Evolutionary conservation across 2,113 vertebrate genomes (phyloP).

Genomic region (Grantiella picta): DNA sequence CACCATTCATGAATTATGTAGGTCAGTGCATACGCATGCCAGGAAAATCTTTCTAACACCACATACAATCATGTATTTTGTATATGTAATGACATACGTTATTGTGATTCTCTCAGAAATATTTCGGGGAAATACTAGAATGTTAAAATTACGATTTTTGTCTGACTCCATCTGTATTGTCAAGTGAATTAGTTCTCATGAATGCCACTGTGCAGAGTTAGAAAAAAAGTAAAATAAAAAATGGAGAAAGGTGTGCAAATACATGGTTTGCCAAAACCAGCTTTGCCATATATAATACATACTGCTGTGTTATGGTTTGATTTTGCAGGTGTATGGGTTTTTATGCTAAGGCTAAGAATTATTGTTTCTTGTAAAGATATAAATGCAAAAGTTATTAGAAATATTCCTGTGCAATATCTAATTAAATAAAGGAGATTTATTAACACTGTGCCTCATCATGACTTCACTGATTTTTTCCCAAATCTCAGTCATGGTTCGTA

Average conservation of each 20-base stretch:
- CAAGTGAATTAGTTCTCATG: not conserved
- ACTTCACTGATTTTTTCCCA: not conserved
- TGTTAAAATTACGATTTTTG: not conserved
- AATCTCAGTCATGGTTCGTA: not conserved
- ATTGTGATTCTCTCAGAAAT: slow-evolving; percentile 12
- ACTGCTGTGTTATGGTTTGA: not conserved
- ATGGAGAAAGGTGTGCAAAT: not conserved
- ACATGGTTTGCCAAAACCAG: not conserved
- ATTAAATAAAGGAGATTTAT: not conserved
- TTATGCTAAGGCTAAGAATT: not conserved
- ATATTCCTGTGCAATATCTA: not conserved
- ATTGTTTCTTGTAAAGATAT: not conserved
- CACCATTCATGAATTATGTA: slow-evolving; percentile 49
- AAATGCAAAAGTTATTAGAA: not conserved
- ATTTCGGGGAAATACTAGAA: not conserved
- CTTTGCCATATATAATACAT: not conserved
- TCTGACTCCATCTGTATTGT: not conserved
- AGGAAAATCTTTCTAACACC: slow-evolving; percentile 45
- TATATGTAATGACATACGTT: not conserved
- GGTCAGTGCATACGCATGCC: not conserved
- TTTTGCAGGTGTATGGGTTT: not conserved
- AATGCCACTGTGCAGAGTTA: not conserved
- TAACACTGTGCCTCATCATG: accelerated
- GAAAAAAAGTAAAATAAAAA: not conserved
- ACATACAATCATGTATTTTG: slow-evolving; percentile 14